Base-by-base conservation (phyloP, 1,140 invertebrate species). In the Maconellicoccus hirsutus region DNA sequence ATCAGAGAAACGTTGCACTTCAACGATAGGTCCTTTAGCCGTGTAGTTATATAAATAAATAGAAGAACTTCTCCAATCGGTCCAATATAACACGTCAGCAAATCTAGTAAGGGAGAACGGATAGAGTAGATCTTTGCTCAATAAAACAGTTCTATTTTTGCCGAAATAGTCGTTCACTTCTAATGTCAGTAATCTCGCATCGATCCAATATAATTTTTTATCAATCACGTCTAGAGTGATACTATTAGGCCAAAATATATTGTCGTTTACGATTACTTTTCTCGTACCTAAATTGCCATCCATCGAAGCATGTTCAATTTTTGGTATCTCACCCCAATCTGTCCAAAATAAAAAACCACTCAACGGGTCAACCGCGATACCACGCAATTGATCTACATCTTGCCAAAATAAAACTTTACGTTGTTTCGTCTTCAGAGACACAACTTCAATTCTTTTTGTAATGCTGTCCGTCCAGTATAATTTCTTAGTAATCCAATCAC, bases 391-490 rank as follows among this genome's bases (percentile, higher is more conserved):
- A 79, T 94, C 93, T 38, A 96, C 85, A 74, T 95, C 91, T 16
- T 90, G 87, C 90, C 92, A 94, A 78, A 94, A 92, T 1, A 96
- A 81, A 0, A 95, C 91, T 81, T 93, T 93, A 70, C 92, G 84
- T 75, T 89, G 81, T 72, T 83, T 83, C 14, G 88, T 86, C 76
- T 90, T 85, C 63, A 94, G 82, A 42, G 88, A 87, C 19, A 88
- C 89, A 22, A 95, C 91, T 83, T 95, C 93, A 73, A 96, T 91
- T 71, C 87, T 83, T 78, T 93, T 92, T 39, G 89, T 90, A 76
- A 92, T 91, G 27, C 88, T 87, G 79, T 94, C 92, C 0, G 90
- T 92, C 93, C 93, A 95, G 77, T 96, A 96, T 19, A 96, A 81
- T 78, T 95, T 95, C 72, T 89, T 86, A 26, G 91, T 93, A 74